Evolutionary conservation across 2,113 vertebrate genomes (phyloP).

Genomic region (Bufo bufo): DNA sequence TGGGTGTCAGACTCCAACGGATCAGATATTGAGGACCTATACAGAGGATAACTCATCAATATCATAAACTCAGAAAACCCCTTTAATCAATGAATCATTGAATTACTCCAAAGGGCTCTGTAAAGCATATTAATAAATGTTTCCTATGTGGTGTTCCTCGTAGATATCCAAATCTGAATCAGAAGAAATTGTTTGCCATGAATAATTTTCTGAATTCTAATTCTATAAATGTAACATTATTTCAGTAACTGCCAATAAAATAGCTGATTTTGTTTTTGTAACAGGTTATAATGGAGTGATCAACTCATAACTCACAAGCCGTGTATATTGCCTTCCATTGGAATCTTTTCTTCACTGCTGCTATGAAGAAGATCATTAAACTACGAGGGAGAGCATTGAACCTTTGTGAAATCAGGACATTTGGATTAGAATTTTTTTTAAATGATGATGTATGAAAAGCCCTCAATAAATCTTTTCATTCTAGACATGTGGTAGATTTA

Average conservation of each 20-base stretch:
- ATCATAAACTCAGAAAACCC: too few relatives aligned
- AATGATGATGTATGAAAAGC: too few relatives aligned
- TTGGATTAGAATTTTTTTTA: neutral
- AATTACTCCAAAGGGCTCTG: too few relatives aligned
- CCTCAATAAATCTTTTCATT: conserved; percentile 11
- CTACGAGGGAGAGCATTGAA: neutral
- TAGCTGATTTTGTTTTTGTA: neutral
- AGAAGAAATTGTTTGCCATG: neutral
- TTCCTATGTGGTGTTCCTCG: too few relatives aligned
- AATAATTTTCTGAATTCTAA: neutral
- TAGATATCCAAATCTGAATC: too few relatives aligned
- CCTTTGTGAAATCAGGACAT: neutral
- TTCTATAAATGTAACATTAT: neutral
- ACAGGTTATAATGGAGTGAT: neutral
- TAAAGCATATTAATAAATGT: too few relatives aligned
- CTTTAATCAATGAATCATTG: too few relatives aligned
- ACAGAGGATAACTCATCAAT: too few relatives aligned
- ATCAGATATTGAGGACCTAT: too few relatives aligned
- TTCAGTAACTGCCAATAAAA: neutral
- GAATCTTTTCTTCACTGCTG: neutral
- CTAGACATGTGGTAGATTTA: neutral
- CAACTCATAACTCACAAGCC: neutral
- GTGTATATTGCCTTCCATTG: neutral
- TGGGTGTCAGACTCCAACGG: too few relatives aligned
- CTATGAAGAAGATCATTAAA: neutral